Evolutionary conservation across 2,888 invertebrate species (phyloP).

Genomic region (Acanthosepion lycidas): DNA sequence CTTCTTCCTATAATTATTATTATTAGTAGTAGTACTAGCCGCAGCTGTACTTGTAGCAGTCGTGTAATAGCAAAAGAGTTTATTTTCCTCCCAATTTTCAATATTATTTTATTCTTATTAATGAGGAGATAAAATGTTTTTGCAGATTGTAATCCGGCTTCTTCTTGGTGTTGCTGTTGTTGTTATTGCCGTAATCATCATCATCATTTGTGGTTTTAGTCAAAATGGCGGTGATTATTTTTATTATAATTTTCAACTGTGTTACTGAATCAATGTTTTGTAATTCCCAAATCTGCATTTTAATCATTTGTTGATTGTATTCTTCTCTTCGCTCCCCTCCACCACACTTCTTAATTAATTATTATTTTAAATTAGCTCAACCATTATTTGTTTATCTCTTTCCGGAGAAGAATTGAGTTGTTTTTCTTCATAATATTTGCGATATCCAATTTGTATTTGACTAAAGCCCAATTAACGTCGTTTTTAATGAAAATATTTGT

Average conservation of each 20-base stretch:
- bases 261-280: not conserved
- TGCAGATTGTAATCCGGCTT: too few species aligned
- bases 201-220: not conserved
- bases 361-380: not conserved
- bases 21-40: too few species aligned
- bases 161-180: not conserved
- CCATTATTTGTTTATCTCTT: not conserved
- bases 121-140: too few species aligned
- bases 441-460: slow-evolving; percentile 1
- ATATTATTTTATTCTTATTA: too few species aligned
- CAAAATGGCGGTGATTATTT: not conserved
- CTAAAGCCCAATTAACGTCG: not conserved
- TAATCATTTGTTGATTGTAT: not conserved
- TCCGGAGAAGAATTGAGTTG: not conserved
- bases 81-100: too few species aligned
- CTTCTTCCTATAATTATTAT: too few species aligned
- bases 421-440: not conserved
- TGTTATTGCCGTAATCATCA: not conserved
- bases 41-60: too few species aligned
- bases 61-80: too few species aligned
- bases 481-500: not conserved
- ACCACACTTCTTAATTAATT: not conserved
- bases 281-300: not conserved
- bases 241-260: not conserved
- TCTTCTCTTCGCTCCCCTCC: not conserved